A percentile compares a stretch with the other conserved stretches of the same genome.
These are phyloP conservation scores for Fistularia tabacaria DNA, from an alignment of 2,797 vertebrate species.

Conservation along the genomic window DNA sequence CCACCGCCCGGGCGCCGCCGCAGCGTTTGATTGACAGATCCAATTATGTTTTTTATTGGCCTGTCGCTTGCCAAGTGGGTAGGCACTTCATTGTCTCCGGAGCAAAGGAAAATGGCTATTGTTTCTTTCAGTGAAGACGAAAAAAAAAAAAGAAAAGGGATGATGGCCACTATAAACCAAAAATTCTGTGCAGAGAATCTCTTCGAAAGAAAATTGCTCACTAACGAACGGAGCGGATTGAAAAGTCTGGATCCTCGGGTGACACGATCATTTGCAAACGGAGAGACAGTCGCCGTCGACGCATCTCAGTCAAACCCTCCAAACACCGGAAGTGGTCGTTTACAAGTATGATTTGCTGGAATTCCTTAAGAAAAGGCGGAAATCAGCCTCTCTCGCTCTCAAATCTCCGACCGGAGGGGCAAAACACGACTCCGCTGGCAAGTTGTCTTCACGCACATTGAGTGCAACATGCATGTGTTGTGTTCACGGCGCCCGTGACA, in stretches of 20 bases:
- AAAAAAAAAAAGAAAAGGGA: conserved; percentile 7
- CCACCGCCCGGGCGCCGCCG: conserved; percentile 36
- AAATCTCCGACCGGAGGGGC: conserved; percentile 10
- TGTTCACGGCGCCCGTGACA: conserved; percentile 35
- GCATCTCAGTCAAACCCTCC: too few relatives aligned
- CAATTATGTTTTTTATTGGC: conserved; percentile 80
- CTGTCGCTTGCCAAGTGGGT: conserved; percentile 67
- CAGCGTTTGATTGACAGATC: conserved; percentile 75
- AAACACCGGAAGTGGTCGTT: too few relatives aligned
- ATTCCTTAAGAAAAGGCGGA: too few relatives aligned
- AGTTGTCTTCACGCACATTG: too few relatives aligned
- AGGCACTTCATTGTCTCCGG: conserved; percentile 76
- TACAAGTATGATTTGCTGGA: too few relatives aligned
- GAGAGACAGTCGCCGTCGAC: background rate
- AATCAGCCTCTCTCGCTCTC: too few relatives aligned
- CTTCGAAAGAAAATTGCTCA: conserved; percentile 18
- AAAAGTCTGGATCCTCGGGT: too few relatives aligned
- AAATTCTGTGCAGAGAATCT: conserved; percentile 59
- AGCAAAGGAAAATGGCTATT: conserved; percentile 67
- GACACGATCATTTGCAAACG: conserved; percentile 2
- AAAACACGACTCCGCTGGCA: conserved; percentile 15
- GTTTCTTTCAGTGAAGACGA: conserved; percentile 65
- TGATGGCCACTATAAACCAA: conserved; percentile 70
- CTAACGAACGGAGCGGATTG: too few relatives aligned
- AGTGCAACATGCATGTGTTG: conserved; percentile 40